A percentile compares a stretch with the other conserved stretches of the same genome.
phyloP scores from a whole-genome alignment of 2,797 vertebrate genomes.

The Sylvia borin region DNA sequence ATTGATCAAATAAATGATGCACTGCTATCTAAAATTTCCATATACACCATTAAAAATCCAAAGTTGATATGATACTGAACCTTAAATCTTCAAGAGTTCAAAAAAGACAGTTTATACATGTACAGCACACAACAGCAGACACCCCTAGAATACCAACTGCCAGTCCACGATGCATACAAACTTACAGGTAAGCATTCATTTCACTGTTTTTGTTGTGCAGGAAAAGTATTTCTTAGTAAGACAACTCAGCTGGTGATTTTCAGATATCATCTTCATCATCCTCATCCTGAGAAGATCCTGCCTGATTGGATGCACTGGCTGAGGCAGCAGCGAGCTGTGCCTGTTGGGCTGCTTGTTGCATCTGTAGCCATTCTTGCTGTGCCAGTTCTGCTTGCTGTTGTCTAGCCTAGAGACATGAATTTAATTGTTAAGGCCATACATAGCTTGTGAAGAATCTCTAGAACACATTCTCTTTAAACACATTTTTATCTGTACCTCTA shows the following conservation, averaged over 20 bases:
- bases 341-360: slow-evolving; percentile 98
- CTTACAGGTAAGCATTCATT: slow-evolving; percentile 77
- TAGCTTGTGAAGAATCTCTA: not conserved
- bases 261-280: slow-evolving; percentile 98
- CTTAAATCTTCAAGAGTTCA: slow-evolving; percentile 81
- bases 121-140: slow-evolving; percentile 81
- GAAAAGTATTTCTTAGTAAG: slow-evolving; percentile 71
- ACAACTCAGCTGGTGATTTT: slow-evolving; percentile 76
- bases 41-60: slow-evolving; percentile 85
- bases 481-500: not conserved
- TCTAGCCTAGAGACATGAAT: slow-evolving; percentile 84
- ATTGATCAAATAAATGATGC: slow-evolving; percentile 82
- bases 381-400: slow-evolving; percentile 98
- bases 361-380: slow-evolving; percentile 98
- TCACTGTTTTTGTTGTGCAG: slow-evolving; percentile 78
- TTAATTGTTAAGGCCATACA: slow-evolving; percentile 16
- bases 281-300: slow-evolving; percentile 97
- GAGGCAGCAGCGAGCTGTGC: slow-evolving; percentile 95
- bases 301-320: slow-evolving; percentile 91
- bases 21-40: slow-evolving; percentile 84
- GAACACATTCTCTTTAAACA: not conserved
- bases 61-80: slow-evolving; percentile 83
- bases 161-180: slow-evolving; percentile 79
- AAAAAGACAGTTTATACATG: slow-evolving; percentile 80
- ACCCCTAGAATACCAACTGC: slow-evolving; percentile 81